Evolutionary conservation across 2,797 vertebrate genomes (phyloP), one percentile per base, ranked within the genome.

Genomic region (Pachyuromys duprasi): DNA sequence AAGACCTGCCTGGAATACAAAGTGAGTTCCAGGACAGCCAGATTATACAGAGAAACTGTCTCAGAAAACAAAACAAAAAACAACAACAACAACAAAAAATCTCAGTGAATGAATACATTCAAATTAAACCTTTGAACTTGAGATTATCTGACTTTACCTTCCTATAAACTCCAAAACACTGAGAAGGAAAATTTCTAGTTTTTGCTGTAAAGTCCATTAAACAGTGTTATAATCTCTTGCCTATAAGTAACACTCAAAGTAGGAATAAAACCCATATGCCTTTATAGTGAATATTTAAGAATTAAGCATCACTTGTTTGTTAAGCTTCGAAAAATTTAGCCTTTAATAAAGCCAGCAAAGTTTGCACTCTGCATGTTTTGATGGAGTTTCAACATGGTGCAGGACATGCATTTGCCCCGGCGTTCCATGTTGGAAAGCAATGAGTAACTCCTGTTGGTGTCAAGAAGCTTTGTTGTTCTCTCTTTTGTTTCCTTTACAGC

Each of bases 321-420:
- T 95, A 79, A 84, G 53, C 84, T 95, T 95, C 76, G 91, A 95
- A 96, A 53, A 96, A 67, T 11, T 49, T 76, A 62, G 28, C 62
- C 55, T 55, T 93, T 87, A 91, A 95, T 36, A 76, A 62, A 94
- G 57, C 53, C 62, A 88, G 72, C 55, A 95, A 95, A 94, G n/a
- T 82, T 57, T 80, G 15, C 53, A 31, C 63, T 96, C 91, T 94
- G 69, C 39, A 78, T 75, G 75, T 95, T 63, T 93, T 72, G 31
- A 24, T 72, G 60, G 89, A 95, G 8, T 82, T 60, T 72, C 75
- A 49, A 84, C 90, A 26, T 31, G 42, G 60, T 53, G 33, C 31
- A 95, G 88, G 74, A 89, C 90, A 79, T 0, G 0, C 65, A 63
- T 92, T 70, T 95, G 69, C 92, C 86, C 80, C n/a, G 74, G 72